Conservation (phyloP, 2,797 vertebrate species). For the Myotis daubentonii region DNA sequence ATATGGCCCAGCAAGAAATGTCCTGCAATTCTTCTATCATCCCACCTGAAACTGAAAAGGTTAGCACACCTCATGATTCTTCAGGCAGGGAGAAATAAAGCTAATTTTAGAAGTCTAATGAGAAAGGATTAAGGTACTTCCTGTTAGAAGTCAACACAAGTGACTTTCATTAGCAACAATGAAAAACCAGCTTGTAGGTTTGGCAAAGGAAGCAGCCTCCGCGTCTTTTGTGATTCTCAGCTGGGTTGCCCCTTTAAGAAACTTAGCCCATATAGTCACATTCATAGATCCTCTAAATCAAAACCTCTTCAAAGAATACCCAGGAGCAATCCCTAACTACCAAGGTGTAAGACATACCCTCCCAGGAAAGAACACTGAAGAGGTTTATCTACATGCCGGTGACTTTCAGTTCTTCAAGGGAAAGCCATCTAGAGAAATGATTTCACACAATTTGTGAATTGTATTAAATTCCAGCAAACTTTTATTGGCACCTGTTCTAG, state of each 20-base stretch:
- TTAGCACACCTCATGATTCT: constrained; percentile 5
- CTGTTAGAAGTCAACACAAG: constrained; percentile 67
- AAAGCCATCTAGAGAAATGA: constrained; percentile 44
- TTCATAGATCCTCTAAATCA: constrained; percentile 69
- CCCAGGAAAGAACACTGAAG: constrained; percentile 55
- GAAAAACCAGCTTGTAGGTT: constrained; percentile 15
- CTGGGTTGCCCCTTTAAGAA: constrained; percentile 69
- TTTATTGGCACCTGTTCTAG: background rate
- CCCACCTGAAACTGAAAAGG: background rate
- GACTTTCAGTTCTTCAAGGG: constrained; percentile 55
- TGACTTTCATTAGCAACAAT: constrained; percentile 68
- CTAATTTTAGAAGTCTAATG: constrained; percentile 70
- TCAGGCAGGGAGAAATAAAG: constrained; percentile 1
- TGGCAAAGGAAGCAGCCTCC: background rate
- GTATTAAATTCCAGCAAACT: constrained; percentile 35
- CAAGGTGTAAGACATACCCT: constrained; percentile 68
- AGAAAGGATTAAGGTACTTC: constrained; percentile 65
- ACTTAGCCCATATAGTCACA: constrained; percentile 64
- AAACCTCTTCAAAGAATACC: constrained; percentile 56
- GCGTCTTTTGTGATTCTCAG: constrained; percentile 66
- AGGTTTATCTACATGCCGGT: constrained; percentile 51
- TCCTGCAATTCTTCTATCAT: background rate
- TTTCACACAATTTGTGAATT: constrained; percentile 60
- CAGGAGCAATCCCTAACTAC: constrained; percentile 69
- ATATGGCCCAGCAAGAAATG: background rate